phyloP scores from a whole-genome alignment of 2,797 vertebrate species.

The Valencia hispanica region DNA sequence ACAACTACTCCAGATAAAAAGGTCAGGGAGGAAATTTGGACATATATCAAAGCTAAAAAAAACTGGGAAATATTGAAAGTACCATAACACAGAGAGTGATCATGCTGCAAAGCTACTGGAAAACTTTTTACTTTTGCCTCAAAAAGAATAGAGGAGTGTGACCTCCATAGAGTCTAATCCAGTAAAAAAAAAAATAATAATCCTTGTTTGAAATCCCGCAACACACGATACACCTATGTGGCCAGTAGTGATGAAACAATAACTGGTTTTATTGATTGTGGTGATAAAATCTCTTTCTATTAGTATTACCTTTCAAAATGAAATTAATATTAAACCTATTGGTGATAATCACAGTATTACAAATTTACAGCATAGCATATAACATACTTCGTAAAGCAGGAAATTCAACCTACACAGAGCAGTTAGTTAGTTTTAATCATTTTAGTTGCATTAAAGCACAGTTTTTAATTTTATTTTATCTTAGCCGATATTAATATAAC shows the following conservation, averaged over 20 bases:
- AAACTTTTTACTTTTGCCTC: slow-evolving; percentile 30
- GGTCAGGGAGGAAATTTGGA: slow-evolving; percentile 65
- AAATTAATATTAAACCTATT: not conserved
- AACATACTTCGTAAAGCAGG: not conserved
- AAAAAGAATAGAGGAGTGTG: slow-evolving; percentile 4
- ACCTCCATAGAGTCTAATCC: slow-evolving; percentile 4
- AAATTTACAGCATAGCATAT: not conserved
- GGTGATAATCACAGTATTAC: not conserved
- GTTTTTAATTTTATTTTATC: no score
- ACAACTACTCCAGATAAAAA: slow-evolving; percentile 71
- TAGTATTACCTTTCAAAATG: not conserved
- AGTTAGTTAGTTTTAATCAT: no score
- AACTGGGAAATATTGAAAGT: not conserved
- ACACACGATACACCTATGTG: not conserved
- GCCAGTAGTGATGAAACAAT: not conserved
- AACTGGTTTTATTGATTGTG: not conserved
- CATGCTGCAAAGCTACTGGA: slow-evolving; percentile 7
- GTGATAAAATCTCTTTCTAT: not conserved
- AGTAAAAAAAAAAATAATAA: not conserved
- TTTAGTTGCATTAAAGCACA: no score
- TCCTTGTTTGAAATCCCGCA: not conserved
- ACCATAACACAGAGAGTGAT: slow-evolving; percentile 28
- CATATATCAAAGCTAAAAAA: slow-evolving; percentile 53
- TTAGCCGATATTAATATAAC: no score
- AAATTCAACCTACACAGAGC: not conserved